phyloP scores from a whole-genome alignment of 1,140 invertebrate genomes.

The Drosophila setifemur region DNA sequence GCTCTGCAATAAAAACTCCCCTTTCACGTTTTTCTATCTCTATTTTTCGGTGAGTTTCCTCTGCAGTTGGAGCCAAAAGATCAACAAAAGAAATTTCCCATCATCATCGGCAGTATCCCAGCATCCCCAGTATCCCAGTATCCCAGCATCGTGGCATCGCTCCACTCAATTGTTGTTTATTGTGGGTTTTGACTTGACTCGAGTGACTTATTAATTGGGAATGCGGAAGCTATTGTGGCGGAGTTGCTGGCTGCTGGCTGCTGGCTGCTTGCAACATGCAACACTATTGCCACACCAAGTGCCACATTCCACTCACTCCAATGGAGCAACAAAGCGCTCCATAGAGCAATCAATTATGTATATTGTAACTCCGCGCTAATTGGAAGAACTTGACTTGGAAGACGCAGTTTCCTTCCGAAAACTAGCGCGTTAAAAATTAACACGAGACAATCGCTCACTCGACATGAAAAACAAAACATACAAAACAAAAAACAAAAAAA shows the following conservation, averaged over 20 bases:
- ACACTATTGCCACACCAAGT: slow-evolving; percentile 49
- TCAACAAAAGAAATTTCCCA: slow-evolving; percentile 24
- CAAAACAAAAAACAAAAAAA: not conserved
- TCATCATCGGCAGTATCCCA: no score
- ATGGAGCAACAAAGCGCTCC: slow-evolving; percentile 15
- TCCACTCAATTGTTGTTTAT: slow-evolving; percentile 28
- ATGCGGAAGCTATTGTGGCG: slow-evolving; percentile 50
- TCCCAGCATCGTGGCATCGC: not conserved
- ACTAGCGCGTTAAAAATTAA: slow-evolving; percentile 25
- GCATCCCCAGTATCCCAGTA: no score
- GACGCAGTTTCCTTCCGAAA: not conserved
- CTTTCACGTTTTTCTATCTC: no score
- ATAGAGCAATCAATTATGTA: slow-evolving; percentile 49
- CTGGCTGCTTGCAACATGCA: slow-evolving; percentile 26
- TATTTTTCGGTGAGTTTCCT: not conserved
- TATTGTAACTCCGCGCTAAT: no score
- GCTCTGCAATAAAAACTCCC: not conserved
- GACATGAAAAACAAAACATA: slow-evolving; percentile 3
- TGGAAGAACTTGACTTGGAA: not conserved
- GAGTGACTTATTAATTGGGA: slow-evolving; percentile 61
- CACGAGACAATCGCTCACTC: slow-evolving; percentile 35
- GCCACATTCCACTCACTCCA: slow-evolving; percentile 62
- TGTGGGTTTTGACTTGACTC: slow-evolving; percentile 22
- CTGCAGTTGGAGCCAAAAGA: slow-evolving; percentile 15
- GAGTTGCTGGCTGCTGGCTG: not conserved